Evolutionary conservation across 2,888 invertebrate genomes (phyloP), one percentile per base, ranked within the genome.

Genomic region (Alitta virens): DNA sequence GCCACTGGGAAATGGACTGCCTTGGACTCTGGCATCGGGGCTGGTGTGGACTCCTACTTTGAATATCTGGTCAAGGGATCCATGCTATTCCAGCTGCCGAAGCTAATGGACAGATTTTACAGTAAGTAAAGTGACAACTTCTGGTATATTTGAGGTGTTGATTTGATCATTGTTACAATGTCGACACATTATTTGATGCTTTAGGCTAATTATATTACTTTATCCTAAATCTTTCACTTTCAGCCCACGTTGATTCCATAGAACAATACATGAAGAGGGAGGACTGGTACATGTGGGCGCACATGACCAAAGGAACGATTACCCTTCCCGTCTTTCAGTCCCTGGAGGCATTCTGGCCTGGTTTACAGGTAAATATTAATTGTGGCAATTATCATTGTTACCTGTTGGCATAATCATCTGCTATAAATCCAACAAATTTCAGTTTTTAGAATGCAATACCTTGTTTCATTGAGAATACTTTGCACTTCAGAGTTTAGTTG

Each of bases 251-350:
- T 38, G 71, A 72, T 18, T 72, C 83, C 0, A 83, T 86, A 56
- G 83, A 85, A 63, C 79, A 81, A 62, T 78, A 84, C 71, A 71
- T 98, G 74, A 90, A 92, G 75, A 89, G 91, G 74, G 96, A 95
- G 72, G 97, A 99, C 81, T 99, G 99, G 98, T 95, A 96, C 79
- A 88, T 98, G 74, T 99, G 98, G 98, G 98, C 94, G 0, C 92
- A 94, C n/a, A 99, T 99, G 98, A 87, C 90, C 52, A 92, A 94
- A 75, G 98, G 94, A 0, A 91, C 93, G 77, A 91, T 98, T 5
- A 95, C 97, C 0, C 83, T 96, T 73, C 97, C 98, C 0, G 91
- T 98, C n/a, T 99, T 98, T 83, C 98, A 99, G 81, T 97, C 96
- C 0, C 85, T 99, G 24, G 99, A 99, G 83, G 92, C 98, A 0